Conservation (phyloP, 23 tunicate species). For the Botrylloides violaceus region DNA sequence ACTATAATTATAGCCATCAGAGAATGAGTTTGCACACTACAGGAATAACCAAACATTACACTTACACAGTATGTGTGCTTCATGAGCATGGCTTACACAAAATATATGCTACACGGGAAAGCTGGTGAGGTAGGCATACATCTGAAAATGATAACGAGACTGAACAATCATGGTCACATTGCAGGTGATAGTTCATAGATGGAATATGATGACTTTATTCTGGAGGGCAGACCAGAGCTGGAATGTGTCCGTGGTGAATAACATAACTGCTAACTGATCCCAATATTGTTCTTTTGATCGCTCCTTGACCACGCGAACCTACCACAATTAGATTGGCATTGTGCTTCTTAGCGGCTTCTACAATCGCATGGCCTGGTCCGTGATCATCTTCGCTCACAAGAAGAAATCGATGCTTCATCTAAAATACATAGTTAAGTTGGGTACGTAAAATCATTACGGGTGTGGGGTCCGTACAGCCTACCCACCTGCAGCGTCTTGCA, state of each 20-base stretch:
- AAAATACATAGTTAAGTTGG: no score
- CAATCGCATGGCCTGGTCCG: constrained; percentile 19
- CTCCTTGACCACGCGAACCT: constrained; percentile 20
- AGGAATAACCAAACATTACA: no score
- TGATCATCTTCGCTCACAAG: constrained; percentile 4
- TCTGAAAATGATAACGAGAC: no score
- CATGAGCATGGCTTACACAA: no score
- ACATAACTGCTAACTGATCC: constrained; percentile 18
- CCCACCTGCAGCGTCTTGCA: neutral
- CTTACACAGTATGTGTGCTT: no score
- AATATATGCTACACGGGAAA: no score
- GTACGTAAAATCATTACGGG: no score
- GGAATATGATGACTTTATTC: neutral
- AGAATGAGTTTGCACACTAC: no score
- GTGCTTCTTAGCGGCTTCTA: constrained; percentile 16
- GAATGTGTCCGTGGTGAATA: constrained; percentile 17
- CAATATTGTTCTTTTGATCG: constrained; percentile 9
- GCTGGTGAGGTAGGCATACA: no score
- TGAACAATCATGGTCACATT: no score
- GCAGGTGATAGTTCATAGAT: neutral
- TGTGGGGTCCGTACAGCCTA: no score
- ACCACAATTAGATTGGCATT: constrained; percentile 13
- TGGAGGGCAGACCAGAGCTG: constrained; percentile 13
- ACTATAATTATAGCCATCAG: no score
- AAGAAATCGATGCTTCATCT: constrained; percentile 11